phyloP scores from a whole-genome alignment of 64 coral and sea anemone genomes.

The Actinia equina region DNA sequence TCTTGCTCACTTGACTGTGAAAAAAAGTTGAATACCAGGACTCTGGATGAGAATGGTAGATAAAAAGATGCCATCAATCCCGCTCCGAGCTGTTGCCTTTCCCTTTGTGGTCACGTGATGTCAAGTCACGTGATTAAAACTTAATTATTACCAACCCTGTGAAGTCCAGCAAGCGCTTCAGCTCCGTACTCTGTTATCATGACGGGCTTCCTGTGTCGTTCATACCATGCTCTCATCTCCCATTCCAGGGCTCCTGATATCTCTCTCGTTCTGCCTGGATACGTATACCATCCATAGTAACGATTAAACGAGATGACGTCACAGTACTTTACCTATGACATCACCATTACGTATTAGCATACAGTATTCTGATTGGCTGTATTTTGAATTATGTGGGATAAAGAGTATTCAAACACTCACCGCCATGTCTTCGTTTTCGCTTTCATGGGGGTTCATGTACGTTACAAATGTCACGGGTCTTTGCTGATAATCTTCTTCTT shows the following conservation, averaged over 20 bases:
- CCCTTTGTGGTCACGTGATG: too few species aligned
- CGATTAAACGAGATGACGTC: slow-evolving; percentile 93
- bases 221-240: slow-evolving; percentile 58
- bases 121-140: not conserved
- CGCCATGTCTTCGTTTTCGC: slow-evolving; percentile 59
- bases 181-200: slow-evolving; percentile 92
- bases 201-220: slow-evolving; percentile 73
- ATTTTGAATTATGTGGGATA: too few species aligned
- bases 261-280: slow-evolving; percentile 52
- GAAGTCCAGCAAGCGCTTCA: slow-evolving; percentile 72
- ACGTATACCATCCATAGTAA: slow-evolving; percentile 92
- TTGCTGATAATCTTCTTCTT: slow-evolving; percentile 60
- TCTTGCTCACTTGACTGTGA: not conserved
- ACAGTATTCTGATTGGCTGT: too few species aligned
- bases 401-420: slow-evolving; percentile 1
- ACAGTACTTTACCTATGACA: slow-evolving; percentile 65
- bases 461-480: slow-evolving; percentile 85
- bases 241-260: slow-evolving; percentile 68
- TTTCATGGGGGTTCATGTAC: slow-evolving; percentile 32
- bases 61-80: too few species aligned
- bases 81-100: too few species aligned
- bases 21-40: too few species aligned
- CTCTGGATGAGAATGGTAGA: too few species aligned
- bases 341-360: not conserved
- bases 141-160: slow-evolving; percentile 33